Evolutionary conservation across 2,888 invertebrate species (phyloP).

Genomic region (Tetanocera ferruginea): DNA sequence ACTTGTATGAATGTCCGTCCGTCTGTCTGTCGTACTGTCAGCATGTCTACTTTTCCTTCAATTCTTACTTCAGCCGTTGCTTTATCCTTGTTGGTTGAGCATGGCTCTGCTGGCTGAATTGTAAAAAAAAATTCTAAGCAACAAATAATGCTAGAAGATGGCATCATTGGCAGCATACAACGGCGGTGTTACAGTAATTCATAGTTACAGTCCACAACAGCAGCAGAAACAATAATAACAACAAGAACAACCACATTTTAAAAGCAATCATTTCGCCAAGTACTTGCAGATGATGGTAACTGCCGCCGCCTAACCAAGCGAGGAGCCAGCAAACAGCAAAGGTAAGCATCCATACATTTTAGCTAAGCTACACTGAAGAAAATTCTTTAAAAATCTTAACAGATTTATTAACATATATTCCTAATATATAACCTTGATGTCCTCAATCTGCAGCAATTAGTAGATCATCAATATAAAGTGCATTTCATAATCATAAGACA

Average conservation of each 20-base stretch:
- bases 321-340: not conserved
- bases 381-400: too few relatives aligned
- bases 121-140: not conserved
- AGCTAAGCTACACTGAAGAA: too few relatives aligned
- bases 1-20: not conserved
- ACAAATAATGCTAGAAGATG: not conserved
- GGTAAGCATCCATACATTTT: too few relatives aligned
- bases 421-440: too few relatives aligned
- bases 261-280: conserved; percentile 32
- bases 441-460: too few relatives aligned
- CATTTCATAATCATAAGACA: too few relatives aligned
- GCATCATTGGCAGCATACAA: not conserved
- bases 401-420: too few relatives aligned
- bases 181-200: conserved; percentile 20
- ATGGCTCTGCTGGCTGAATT: too few relatives aligned
- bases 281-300: conserved; percentile 29
- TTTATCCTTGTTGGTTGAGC: too few relatives aligned
- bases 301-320: not conserved
- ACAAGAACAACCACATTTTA: conserved; percentile 1
- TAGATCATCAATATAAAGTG: too few relatives aligned
- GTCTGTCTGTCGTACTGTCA: not conserved
- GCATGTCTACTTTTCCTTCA: too few relatives aligned
- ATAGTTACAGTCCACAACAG: conserved; percentile 16
- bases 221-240: not conserved
- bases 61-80: too few relatives aligned